Evolutionary conservation across 2,888 invertebrate species (phyloP).

Genomic region (Microdon myrmicae): DNA sequence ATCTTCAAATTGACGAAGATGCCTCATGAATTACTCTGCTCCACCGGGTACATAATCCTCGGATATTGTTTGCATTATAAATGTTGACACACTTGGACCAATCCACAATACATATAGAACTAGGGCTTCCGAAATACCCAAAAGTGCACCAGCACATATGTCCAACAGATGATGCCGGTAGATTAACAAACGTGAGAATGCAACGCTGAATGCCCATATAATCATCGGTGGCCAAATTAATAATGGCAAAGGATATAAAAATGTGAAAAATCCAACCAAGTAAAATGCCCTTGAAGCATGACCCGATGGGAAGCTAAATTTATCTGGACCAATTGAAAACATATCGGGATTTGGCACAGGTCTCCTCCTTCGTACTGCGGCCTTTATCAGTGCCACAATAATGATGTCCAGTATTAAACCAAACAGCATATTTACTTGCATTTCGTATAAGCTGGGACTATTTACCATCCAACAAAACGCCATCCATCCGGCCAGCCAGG

Average conservation of each 20-base stretch:
- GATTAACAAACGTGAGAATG: conserved; percentile 82
- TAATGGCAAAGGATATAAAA: conserved; percentile 72
- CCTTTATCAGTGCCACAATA: conserved; percentile 80
- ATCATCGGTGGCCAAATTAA: conserved; percentile 74
- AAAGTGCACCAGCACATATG: conserved; percentile 77
- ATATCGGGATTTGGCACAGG: conserved; percentile 78
- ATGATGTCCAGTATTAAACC: conserved; percentile 83
- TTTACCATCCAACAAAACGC: conserved; percentile 82
- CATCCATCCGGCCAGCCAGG: conserved; percentile 83
- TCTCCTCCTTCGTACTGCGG: conserved; percentile 79
- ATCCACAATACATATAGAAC: conserved; percentile 77
- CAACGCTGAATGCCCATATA: conserved; percentile 80
- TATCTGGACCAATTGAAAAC: conserved; percentile 82
- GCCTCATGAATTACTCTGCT: conserved; percentile 21
- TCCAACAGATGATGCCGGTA: conserved; percentile 90
- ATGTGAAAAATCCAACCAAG: conserved; percentile 78
- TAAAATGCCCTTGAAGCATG: conserved; percentile 88
- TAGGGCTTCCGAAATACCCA: conserved; percentile 80
- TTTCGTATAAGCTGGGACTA: conserved; percentile 75
- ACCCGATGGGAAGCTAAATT: conserved; percentile 93
- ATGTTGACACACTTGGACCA: conserved; percentile 65
- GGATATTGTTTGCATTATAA: conserved; percentile 33
- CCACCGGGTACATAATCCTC: conserved; percentile 47
- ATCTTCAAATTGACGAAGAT: no score
- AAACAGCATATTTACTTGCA: conserved; percentile 86